Evolutionary conservation across 2,888 invertebrate genomes (phyloP), one percentile per base, ranked within the genome.

Genomic region (Nowickia ferox): DNA sequence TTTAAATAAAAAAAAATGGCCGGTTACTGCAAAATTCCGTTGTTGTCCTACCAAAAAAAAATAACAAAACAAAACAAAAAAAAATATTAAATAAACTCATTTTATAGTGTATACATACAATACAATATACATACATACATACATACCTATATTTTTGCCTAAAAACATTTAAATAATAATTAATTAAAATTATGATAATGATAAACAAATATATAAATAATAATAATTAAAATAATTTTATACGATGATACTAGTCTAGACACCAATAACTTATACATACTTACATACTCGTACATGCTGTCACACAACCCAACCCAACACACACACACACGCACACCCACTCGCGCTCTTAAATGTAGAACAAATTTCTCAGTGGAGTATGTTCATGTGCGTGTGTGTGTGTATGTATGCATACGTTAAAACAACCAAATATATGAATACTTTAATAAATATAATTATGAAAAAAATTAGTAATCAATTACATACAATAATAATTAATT

Each of bases 61-160:
- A 30, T 30, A 30, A 30, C 30, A 30, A 30, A 30, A 30, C 5
- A 30, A 6, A 30, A 30, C 6, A 30, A 22, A 22, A 22, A 22
- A 22, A 22, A 0, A 6, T 30, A 30, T 30, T 30, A 30, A 87
- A 91, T 89, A 89, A 89, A 89, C 89, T 90, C 89, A 89, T 89
- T 89, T 89, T 89, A 89, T 88, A 91, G 89, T 71, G 78, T 86
- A 79, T 82, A 86, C 81, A 84, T 65, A 80, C 63, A 63, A 51
- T 61, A 17, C 38, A 81, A 30, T 30, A 30, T 30, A 30, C 30
- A 30, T 30, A 30, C 30, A 30, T 30, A 30, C 30, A 30, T 30
- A 4, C 30, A 30, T 30, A 30, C 48, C 79, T 91, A 91, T 92
- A 92, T 92, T 92, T 90, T 92, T 91, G 92, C 91, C 90, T 90